phyloP scores from a whole-genome alignment of 2,113 vertebrate genomes.

The Antigone vipio region DNA sequence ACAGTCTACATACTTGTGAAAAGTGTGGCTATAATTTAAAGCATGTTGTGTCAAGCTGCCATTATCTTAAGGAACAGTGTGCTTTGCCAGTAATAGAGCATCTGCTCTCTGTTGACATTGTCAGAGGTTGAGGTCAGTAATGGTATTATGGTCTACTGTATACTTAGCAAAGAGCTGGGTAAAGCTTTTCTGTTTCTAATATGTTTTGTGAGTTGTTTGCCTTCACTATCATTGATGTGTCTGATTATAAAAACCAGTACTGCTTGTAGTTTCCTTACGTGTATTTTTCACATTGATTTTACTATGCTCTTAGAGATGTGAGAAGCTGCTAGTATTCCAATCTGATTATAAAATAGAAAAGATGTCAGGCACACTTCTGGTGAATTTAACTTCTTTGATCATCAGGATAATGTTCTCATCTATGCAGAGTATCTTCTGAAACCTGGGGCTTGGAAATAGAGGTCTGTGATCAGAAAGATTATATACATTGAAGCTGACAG shows the following conservation, averaged over 20 bases:
- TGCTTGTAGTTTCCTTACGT: not conserved
- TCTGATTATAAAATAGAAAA: not conserved
- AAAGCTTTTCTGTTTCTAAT: constrained; percentile 33
- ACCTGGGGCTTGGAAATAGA: not conserved
- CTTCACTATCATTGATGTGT: not conserved
- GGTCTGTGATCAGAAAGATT: not conserved
- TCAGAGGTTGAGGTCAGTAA: constrained; percentile 50
- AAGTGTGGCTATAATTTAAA: not conserved
- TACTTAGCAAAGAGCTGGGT: constrained; percentile 20
- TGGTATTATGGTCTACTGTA: constrained; percentile 39
- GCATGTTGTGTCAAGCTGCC: not conserved
- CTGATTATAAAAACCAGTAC: not conserved
- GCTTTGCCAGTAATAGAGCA: constrained; percentile 35
- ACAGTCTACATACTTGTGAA: not conserved
- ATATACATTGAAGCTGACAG: not conserved
- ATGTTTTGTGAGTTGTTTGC: not conserved
- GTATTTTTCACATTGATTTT: not conserved
- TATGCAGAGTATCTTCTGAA: not conserved
- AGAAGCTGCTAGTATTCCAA: not conserved
- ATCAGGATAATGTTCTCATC: not conserved
- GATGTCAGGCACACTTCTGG: not conserved
- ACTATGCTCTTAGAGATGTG: not conserved
- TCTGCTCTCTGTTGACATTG: constrained; percentile 70
- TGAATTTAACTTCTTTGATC: not conserved
- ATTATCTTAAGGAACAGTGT: not conserved